These are phyloP conservation scores for Dicaeum eximium DNA, from an alignment of 2,113 vertebrate species.

Conservation along the genomic window DNA sequence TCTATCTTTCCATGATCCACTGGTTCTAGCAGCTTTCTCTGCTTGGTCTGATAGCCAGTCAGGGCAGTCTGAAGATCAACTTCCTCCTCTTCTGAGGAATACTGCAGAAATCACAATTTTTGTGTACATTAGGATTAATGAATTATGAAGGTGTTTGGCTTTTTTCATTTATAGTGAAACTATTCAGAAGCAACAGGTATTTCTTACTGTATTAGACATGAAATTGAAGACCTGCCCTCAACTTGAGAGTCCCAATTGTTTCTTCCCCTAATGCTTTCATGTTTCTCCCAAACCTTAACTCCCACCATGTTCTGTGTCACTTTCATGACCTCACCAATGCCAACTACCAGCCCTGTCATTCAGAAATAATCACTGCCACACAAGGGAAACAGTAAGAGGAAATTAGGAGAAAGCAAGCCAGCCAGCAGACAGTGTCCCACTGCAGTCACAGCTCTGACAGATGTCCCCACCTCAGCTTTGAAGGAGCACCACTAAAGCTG, in stretches of 20 bases:
- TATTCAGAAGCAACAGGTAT: neutral
- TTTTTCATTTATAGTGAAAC: neutral
- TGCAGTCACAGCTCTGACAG: neutral
- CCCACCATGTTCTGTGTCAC: neutral
- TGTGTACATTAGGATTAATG: neutral
- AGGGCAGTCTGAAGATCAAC: constrained; percentile 96
- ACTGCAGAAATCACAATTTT: constrained; percentile 71
- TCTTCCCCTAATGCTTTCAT: neutral
- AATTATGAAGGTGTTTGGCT: neutral
- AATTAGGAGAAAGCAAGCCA: neutral
- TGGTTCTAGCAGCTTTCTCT: constrained; percentile 94
- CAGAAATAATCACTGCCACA: neutral
- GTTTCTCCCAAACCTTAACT: neutral
- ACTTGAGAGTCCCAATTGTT: neutral
- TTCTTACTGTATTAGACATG: neutral
- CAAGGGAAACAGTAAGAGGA: neutral
- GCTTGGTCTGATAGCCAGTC: constrained; percentile 97
- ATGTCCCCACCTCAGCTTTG: neutral
- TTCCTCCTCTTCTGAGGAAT: constrained; percentile 98
- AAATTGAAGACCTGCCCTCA: neutral
- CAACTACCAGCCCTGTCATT: neutral
- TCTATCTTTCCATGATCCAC: constrained; percentile 98
- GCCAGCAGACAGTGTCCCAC: neutral
- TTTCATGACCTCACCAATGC: neutral
- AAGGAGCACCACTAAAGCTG: neutral